phyloP scores from a whole-genome alignment of 2,797 vertebrate genomes.

The Alectoris magna region DNA sequence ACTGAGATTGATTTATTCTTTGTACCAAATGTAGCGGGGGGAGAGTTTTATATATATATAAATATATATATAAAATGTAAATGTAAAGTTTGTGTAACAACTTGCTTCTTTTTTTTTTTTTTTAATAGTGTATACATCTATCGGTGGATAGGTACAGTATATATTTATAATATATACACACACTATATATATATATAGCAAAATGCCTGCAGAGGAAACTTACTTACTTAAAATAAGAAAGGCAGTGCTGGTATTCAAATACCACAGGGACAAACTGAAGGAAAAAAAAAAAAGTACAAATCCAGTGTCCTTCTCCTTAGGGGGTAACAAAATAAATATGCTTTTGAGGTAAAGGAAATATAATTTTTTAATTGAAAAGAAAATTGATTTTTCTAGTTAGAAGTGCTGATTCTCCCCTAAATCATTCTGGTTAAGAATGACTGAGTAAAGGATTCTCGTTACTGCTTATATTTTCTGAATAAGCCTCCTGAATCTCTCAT shows the following conservation, averaged over 20 bases:
- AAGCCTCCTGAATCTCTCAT: conserved; percentile 54
- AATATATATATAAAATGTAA: conserved; percentile 57
- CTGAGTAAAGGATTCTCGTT: conserved; percentile 53
- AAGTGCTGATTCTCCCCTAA: conserved; percentile 53
- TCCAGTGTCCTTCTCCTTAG: neutral
- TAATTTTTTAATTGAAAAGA: conserved; percentile 61
- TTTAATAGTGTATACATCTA: conserved; percentile 57
- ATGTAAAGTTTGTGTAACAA: conserved; percentile 66
- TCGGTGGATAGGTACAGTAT: conserved; percentile 64
- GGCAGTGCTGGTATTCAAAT: conserved; percentile 54
- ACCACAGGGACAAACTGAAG: conserved; percentile 21
- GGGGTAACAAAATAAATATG: neutral
- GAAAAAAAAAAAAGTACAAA: neutral
- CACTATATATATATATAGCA: conserved; percentile 59
- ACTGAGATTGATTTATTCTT: conserved; percentile 58
- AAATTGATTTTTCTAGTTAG: conserved; percentile 71
- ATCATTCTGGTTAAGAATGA: conserved; percentile 59
- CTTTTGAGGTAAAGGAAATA: conserved; percentile 42
- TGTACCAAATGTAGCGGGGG: conserved; percentile 66
- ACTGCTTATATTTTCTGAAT: conserved; percentile 66
- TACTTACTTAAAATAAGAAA: conserved; percentile 46
- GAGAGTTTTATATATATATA: conserved; percentile 61
- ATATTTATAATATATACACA: conserved; percentile 75
- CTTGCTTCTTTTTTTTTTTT: conserved; percentile 61
- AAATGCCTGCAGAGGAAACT: conserved; percentile 61